Percentiles rank a stretch among this genome's conserved stretches.
phyloP scores from a whole-genome alignment of 2,888 invertebrate genomes.

The Eurois occulta region DNA sequence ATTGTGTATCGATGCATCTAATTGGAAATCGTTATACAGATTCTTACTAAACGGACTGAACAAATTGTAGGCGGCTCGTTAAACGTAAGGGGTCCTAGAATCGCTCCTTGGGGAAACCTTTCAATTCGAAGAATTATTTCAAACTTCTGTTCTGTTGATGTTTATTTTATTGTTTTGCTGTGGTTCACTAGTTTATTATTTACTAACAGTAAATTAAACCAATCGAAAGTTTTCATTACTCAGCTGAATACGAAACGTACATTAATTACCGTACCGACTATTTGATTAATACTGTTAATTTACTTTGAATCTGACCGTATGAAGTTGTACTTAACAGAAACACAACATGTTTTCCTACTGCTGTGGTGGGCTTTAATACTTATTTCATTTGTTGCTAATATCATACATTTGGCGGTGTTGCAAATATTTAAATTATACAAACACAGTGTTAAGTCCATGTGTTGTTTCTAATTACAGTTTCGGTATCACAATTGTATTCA shows the following conservation, averaged over 20 bases:
- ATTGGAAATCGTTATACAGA: constrained; percentile 25
- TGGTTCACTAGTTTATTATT: constrained; percentile 21
- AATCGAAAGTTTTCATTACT: constrained; percentile 37
- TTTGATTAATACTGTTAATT: constrained; percentile 55
- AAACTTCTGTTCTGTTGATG: constrained; percentile 21
- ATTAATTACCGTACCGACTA: constrained; percentile 39
- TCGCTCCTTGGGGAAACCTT: constrained; percentile 47
- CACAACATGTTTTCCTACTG: neutral
- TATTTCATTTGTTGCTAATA: constrained; percentile 12
- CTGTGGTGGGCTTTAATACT: constrained; percentile 7
- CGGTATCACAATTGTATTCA: constrained; percentile 20
- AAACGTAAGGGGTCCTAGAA: constrained; percentile 18
- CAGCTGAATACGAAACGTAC: constrained; percentile 32
- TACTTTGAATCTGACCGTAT: constrained; percentile 35
- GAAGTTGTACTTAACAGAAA: constrained; percentile 24
- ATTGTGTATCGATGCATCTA: constrained; percentile 28
- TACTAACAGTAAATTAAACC: constrained; percentile 22
- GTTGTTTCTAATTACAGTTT: constrained; percentile 45
- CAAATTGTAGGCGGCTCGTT: constrained; percentile 23
- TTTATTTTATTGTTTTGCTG: constrained; percentile 28
- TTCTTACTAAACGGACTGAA: neutral
- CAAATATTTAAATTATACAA: constrained; percentile 23
- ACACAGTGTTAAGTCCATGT: constrained; percentile 8
- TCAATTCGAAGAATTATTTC: constrained; percentile 7
- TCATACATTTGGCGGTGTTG: constrained; percentile 12